Base-by-base conservation (phyloP, 2,888 invertebrate species). In the Tetheella fluctuosa region DNA sequence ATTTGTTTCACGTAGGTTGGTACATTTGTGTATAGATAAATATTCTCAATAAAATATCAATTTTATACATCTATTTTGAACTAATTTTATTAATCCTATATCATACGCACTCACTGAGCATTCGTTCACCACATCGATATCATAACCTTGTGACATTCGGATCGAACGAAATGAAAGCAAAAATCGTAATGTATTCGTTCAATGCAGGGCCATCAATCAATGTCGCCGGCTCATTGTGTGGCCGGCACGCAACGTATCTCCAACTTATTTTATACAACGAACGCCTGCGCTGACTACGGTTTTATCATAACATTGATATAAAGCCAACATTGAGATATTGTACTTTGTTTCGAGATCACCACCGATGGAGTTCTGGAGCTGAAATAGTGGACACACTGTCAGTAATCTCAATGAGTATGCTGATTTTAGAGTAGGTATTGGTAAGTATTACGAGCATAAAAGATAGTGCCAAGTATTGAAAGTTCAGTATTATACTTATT, bases 111-210 rank as follows among this genome's bases (percentile, higher is more conserved):
- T 72, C 68, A 80, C 67, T 73, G 76, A 75, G 74, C 73, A 39
- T 39, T 37, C 75, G 74, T 76, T 67, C 67, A 70, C 72, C 74
- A 75, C 85, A 80, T 86, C 90, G 89, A 90, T 93, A 91, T 91
- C 92, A 91, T 90, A 92, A 90, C 91, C 90, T 92, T 88, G 89
- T 89, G 91, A 91, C 90, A 91, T 91, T 90, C 86, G 86, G 88
- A 92, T 91, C 89, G 87, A 89, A 90, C 80, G 84, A 84, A 86
- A 86, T 86, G 91, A 92, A 92, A 92, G 93, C 92, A 93, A 91
- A 91, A 93, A 91, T 92, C 88, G 88, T 93, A 93, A 92, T 92
- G 91, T 92, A 90, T 91, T 92, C 91, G 89, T 91, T 91, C 85
- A 90, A 91, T 90, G 90, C 85, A 80, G 73, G 81, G 82, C 81